Conservation (phyloP, 2,797 vertebrate species). For the Decapterus maruadsi region DNA sequence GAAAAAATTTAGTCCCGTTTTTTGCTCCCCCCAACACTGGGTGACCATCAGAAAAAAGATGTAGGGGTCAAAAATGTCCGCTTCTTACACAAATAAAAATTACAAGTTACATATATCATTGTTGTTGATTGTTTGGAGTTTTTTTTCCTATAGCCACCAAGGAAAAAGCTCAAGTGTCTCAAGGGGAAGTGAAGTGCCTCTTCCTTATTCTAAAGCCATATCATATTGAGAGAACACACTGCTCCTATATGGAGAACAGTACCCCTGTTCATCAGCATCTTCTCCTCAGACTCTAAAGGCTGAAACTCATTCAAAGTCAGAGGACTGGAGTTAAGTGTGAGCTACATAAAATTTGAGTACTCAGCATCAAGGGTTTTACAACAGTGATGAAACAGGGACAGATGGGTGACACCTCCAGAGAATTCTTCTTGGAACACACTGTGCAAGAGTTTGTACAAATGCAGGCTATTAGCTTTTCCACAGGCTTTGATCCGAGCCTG, state of each 20-base stretch:
- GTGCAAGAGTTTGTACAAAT: background rate
- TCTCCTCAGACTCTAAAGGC: background rate
- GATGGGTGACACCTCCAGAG: slow-evolving; percentile 33
- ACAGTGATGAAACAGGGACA: slow-evolving; percentile 22
- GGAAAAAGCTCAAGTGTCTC: background rate
- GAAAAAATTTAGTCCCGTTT: too few relatives aligned
- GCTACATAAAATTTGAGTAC: slow-evolving; percentile 18
- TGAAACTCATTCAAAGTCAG: slow-evolving; percentile 16
- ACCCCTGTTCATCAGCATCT: background rate
- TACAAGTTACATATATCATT: too few relatives aligned
- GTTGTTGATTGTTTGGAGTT: background rate
- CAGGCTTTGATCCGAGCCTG: background rate
- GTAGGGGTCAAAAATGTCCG: too few relatives aligned
- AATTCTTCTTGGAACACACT: background rate
- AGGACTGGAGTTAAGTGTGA: slow-evolving; percentile 6
- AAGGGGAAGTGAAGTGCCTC: background rate
- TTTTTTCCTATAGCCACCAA: background rate
- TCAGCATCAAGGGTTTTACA: slow-evolving; percentile 20
- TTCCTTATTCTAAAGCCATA: too few relatives aligned
- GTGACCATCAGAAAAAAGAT: too few relatives aligned
- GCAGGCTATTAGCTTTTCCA: background rate
- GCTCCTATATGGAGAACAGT: background rate
- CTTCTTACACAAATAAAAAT: slow-evolving; percentile 3
- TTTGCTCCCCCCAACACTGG: too few relatives aligned
- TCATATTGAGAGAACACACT: background rate